Evolutionary conservation across 2,888 invertebrate genomes (phyloP).

Genomic region (Formica aserva): DNA sequence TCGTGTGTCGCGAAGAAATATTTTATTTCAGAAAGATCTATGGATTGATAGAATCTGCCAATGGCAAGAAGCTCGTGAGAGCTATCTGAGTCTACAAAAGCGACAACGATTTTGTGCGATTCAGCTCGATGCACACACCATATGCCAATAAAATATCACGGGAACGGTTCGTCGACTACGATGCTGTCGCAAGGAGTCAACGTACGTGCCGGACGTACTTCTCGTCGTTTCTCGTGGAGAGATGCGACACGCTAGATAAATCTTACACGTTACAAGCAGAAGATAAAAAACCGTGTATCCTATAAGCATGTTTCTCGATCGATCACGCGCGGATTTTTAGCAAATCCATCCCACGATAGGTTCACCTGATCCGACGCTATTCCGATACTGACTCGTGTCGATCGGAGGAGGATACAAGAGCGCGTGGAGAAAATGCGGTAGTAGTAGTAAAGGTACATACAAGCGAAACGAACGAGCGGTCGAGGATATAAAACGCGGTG

Average conservation of each 20-base stretch:
- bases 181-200: conserved; percentile 21
- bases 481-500: conserved; percentile 28
- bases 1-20: conserved; percentile 18
- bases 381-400: conserved; percentile 7
- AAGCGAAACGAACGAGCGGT: conserved; percentile 43
- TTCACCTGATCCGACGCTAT: not conserved
- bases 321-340: not conserved
- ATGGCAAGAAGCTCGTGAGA: not conserved
- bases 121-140: conserved; percentile 44
- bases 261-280: conserved; percentile 31
- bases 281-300: conserved; percentile 25
- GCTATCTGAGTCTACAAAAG: conserved; percentile 37
- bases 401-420: not conserved
- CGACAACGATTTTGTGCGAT: conserved; percentile 49
- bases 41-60: not conserved
- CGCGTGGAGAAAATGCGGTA: conserved; percentile 7
- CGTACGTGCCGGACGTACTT: conserved; percentile 25
- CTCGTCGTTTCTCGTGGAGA: conserved; percentile 8
- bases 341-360: not conserved
- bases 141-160: conserved; percentile 27
- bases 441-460: conserved; percentile 27
- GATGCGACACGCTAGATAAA: conserved; percentile 15
- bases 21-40: not conserved
- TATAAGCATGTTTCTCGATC: conserved; percentile 35
- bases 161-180: conserved; percentile 27